These are phyloP conservation scores for Halcyon senegalensis DNA, from an alignment of 2,113 vertebrate species.

Conservation along the genomic window DNA sequence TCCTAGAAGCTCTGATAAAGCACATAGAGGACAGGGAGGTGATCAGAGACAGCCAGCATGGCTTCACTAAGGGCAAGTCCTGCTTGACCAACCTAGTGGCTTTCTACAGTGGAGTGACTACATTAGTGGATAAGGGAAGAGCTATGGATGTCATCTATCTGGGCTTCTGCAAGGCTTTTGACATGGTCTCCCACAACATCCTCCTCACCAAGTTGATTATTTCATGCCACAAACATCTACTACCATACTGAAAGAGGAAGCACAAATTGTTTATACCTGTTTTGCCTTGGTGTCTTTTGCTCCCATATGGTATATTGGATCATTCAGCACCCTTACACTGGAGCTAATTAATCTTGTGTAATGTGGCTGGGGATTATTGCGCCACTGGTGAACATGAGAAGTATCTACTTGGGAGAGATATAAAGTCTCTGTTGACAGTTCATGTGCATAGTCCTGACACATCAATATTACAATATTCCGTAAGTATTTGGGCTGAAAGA, in stretches of 20 bases:
- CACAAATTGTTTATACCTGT: constrained; percentile 1
- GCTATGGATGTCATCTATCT: no score
- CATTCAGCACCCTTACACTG: constrained; percentile 67
- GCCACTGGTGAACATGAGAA: not conserved
- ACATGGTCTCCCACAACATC: no score
- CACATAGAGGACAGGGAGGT: no score
- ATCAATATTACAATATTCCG: constrained; percentile 59
- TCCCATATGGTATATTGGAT: constrained; percentile 62
- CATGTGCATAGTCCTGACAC: constrained; percentile 12
- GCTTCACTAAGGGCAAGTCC: no score
- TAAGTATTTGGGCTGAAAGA: constrained; percentile 69
- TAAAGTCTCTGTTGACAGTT: not conserved
- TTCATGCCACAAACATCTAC: not conserved
- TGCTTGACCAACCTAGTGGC: no score
- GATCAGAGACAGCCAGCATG: no score
- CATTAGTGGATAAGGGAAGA: no score
- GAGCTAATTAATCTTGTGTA: constrained; percentile 70
- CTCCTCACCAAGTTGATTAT: not conserved
- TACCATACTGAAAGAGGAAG: not conserved
- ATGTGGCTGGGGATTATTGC: constrained; percentile 50
- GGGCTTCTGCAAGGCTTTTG: no score
- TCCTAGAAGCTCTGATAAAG: no score
- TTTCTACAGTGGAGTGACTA: no score
- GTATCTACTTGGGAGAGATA: not conserved
- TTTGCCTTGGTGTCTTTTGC: constrained; percentile 19